A percentile compares a stretch with the other conserved stretches of the same genome.
Conservation (phyloP, 53 echinoderm and acorn worm species). For the Paelopatides confundens region DNA sequence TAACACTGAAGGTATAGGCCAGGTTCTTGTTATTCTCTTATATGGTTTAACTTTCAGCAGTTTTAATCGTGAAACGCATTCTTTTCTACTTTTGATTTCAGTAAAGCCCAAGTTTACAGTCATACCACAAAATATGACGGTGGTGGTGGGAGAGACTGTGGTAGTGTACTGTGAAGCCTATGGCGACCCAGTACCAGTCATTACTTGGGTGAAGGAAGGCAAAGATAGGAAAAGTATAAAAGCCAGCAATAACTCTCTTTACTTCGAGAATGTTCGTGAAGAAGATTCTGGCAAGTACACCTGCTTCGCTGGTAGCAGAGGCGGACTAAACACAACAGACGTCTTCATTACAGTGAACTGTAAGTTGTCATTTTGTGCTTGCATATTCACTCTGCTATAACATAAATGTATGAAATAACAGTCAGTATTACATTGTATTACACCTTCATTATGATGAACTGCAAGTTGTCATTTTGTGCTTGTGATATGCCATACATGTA, state of each 20-base stretch:
- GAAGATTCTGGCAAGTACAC: constrained; percentile 87
- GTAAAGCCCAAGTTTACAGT: constrained; percentile 86
- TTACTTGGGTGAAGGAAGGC: constrained; percentile 78
- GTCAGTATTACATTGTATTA: no score
- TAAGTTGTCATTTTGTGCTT: constrained; percentile 38
- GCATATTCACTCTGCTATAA: no score
- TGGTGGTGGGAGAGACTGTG: constrained; percentile 74
- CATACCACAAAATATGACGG: constrained; percentile 71
- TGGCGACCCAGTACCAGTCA: constrained; percentile 82
- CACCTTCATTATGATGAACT: no score
- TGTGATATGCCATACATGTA: no score
- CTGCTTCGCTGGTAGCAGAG: constrained; percentile 90
- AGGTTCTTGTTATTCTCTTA: no score
- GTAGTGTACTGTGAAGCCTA: constrained; percentile 82
- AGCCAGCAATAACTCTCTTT: constrained; percentile 74
- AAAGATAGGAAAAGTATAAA: constrained; percentile 49
- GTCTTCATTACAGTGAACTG: constrained; percentile 75
- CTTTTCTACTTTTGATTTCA: constrained; percentile 11
- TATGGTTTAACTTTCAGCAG: no score
- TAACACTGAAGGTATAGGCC: no score
- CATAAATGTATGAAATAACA: no score
- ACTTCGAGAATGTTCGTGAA: constrained; percentile 55
- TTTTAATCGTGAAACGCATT: not conserved
- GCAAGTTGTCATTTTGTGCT: no score
- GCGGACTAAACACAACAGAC: constrained; percentile 85